Conservation (phyloP, 2,888 invertebrate genomes). For the Leptinotarsa rubiginosa region DNA sequence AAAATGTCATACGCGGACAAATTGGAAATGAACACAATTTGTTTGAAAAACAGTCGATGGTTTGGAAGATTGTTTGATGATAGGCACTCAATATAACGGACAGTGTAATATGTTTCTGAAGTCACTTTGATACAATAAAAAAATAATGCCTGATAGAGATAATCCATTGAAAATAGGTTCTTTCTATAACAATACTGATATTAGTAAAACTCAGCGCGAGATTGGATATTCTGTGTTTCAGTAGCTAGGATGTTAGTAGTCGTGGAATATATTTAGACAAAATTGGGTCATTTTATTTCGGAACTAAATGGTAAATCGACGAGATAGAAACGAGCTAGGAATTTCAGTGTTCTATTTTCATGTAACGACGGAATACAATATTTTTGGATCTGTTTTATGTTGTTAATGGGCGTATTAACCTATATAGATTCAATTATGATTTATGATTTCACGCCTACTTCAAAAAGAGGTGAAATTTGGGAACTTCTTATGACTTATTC, state of each 20-base stretch:
- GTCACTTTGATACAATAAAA: too few relatives aligned
- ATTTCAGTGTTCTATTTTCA: conserved; percentile 40
- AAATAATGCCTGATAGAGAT: too few relatives aligned
- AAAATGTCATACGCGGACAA: too few relatives aligned
- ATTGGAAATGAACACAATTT: too few relatives aligned
- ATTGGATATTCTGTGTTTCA: neutral
- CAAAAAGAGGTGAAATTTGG: neutral
- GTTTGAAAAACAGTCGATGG: too few relatives aligned
- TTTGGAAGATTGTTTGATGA: too few relatives aligned
- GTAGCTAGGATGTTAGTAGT: neutral
- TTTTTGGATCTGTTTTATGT: conserved; percentile 38
- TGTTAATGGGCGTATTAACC: conserved; percentile 36
- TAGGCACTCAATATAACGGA: too few relatives aligned
- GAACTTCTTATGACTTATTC: too few relatives aligned
- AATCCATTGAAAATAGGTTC: too few relatives aligned
- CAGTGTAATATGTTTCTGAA: too few relatives aligned
- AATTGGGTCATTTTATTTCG: conserved; percentile 48
- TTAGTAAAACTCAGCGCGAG: too few relatives aligned
- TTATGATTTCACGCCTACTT: neutral
- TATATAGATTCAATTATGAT: conserved; percentile 28
- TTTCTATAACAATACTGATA: too few relatives aligned
- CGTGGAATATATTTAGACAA: conserved; percentile 25
- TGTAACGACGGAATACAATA: conserved; percentile 35
- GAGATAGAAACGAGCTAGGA: conserved; percentile 33
- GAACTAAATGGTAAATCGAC: conserved; percentile 45